Evolutionary conservation across 2,888 invertebrate genomes (phyloP), one percentile per base, ranked within the genome.

Genomic region (Xylota segnis): DNA sequence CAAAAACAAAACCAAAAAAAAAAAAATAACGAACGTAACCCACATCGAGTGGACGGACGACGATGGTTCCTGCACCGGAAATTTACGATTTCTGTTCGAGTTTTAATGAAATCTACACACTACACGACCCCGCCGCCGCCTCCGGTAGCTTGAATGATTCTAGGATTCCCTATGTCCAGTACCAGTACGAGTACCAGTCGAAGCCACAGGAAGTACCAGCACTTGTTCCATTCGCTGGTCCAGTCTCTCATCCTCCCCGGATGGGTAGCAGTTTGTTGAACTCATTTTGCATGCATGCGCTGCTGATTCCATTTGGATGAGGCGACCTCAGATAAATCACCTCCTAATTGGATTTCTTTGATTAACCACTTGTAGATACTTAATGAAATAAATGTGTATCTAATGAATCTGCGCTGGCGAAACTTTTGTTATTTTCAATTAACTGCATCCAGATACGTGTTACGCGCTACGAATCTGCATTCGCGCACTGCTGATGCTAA

Each of bases 71-170:
- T 34, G 71, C 34, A 71, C 40, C 54, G 72, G 50, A 78, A 83
- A 83, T 83, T 83, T 83, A 83, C 66, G 83, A 78, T 61, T 61
- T 59, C 59, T 40, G 43, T 70, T 65, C 52, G 29, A 68, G 56
- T 72, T 78, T 83, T 74, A 74, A 83, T 83, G 83, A 83, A 83
- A 74, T 61, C 75, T 45, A 63, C 75, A 81, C 52, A 54, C 43
- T 47, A 43, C 10, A n/a, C n/a, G 23, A 3, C 23, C 23, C 2
- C 3, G 23, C 23, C 14, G 5, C 14, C 23, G 29, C 34, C 34
- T n/a, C n/a, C 54, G 50, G 72, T 66, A 45, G 65, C 58, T 58
- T n/a, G 32, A 61, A 43, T 43, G 56, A 40, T 52, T 14, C 63
- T 58, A 81, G 65, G 58, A 52, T 43, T 72, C 58, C 74, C 63